Percentiles rank a stretch among this genome's conserved stretches.
Evolutionary conservation across 2,888 invertebrate genomes (phyloP).

Genomic region (Hydrotaea cyrtoneurina): DNA sequence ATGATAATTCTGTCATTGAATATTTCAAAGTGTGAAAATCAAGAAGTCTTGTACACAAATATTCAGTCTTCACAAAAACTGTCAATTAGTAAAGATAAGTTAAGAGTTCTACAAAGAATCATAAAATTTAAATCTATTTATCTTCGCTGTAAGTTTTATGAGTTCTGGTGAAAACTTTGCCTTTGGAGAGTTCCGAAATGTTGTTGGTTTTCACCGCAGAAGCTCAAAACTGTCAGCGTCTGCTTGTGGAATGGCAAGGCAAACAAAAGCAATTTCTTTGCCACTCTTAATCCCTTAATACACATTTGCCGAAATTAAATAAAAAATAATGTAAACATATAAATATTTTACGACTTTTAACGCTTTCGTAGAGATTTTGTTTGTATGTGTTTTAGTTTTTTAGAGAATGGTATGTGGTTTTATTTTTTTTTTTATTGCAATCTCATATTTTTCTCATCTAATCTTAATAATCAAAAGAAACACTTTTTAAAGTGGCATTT

Average conservation of each 20-base stretch:
- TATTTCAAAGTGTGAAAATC: conserved; percentile 14
- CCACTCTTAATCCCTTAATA: conserved; percentile 18
- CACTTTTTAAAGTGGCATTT: neutral
- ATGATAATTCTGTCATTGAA: conserved; percentile 9
- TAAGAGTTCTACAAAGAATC: neutral
- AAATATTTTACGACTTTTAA: neutral
- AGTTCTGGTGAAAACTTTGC: neutral
- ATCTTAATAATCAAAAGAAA: neutral
- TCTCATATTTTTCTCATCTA: neutral
- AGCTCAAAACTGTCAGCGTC: neutral
- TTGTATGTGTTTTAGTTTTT: neutral
- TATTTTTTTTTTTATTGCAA: no score
- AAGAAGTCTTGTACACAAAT: neutral
- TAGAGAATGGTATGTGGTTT: no score
- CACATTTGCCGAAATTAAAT: neutral
- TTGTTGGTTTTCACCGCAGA: neutral
- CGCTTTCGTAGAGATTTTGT: neutral
- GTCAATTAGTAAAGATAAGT: neutral
- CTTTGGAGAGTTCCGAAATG: neutral
- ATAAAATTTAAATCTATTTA: neutral
- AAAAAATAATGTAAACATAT: neutral
- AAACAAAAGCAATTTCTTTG: neutral
- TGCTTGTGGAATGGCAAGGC: neutral
- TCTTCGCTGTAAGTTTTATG: neutral
- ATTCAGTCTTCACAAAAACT: neutral